These are phyloP conservation scores for Hyles vespertilio DNA, from an alignment of 1,140 invertebrate genomes.

Conservation along the genomic window DNA sequence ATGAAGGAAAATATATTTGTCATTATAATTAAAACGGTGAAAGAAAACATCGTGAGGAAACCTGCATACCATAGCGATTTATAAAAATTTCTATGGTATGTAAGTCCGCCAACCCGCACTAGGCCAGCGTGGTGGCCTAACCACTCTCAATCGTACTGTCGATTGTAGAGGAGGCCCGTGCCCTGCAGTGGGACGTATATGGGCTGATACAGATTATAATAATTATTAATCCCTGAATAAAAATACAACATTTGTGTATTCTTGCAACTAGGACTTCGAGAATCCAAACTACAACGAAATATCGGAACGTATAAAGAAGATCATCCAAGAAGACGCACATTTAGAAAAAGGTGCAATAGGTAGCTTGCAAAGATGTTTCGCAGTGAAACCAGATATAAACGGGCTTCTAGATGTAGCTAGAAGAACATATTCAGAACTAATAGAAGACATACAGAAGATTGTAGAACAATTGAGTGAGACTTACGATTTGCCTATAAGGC, in stretches of 20 bases:
- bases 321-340: conserved; percentile 85
- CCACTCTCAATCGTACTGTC: too few relatives aligned
- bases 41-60: too few relatives aligned
- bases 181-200: too few relatives aligned
- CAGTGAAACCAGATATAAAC: conserved; percentile 85
- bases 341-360: conserved; percentile 81
- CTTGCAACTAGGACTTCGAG: conserved; percentile 56
- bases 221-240: too few relatives aligned
- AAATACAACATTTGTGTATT: neutral
- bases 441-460: conserved; percentile 84
- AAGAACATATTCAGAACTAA: conserved; percentile 85
- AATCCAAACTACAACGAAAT: conserved; percentile 76
- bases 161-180: too few relatives aligned
- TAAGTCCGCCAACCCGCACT: too few relatives aligned
- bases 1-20: neutral
- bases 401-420: conserved; percentile 87
- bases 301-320: conserved; percentile 78
- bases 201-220: too few relatives aligned
- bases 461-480: conserved; percentile 80
- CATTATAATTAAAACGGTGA: too few relatives aligned
- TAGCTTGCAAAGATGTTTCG: conserved; percentile 88
- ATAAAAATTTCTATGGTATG: too few relatives aligned
- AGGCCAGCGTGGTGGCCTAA: too few relatives aligned
- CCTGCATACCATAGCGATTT: too few relatives aligned
- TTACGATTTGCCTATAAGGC: conserved; percentile 80